A percentile compares a stretch with the other conserved stretches of the same genome.
Evolutionary conservation across 2,888 invertebrate genomes (phyloP).

Genomic region (Tetranychus piercei): DNA sequence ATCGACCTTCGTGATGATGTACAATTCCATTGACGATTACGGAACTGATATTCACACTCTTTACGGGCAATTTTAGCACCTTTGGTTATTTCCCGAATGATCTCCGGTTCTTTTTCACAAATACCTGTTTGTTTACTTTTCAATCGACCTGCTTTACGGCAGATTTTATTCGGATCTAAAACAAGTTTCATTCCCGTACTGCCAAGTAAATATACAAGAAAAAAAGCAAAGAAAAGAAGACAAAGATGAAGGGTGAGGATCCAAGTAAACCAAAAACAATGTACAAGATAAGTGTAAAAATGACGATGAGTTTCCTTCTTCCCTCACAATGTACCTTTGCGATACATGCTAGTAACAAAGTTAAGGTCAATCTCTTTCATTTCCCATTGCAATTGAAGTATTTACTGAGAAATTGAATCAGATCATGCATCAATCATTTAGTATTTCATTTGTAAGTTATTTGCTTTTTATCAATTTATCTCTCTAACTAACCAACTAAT

Average conservation of each 20-base stretch:
- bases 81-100: constrained; percentile 47
- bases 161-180: constrained; percentile 69
- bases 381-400: neutral
- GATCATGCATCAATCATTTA: neutral
- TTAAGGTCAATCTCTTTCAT: neutral
- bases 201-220: constrained; percentile 26
- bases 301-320: constrained; percentile 6
- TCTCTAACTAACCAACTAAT: too few species aligned
- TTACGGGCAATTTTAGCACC: constrained; percentile 63
- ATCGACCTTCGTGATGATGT: constrained; percentile 59
- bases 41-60: constrained; percentile 72
- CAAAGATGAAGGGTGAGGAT: neutral
- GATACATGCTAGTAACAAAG: neutral
- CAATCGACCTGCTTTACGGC: constrained; percentile 60
- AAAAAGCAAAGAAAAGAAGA: neutral
- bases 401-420: neutral
- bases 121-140: constrained; percentile 44
- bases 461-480: too few species aligned
- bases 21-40: constrained; percentile 70
- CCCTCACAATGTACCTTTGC: neutral
- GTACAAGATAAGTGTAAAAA: neutral
- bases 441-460: neutral
- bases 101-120: constrained; percentile 60
- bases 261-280: neutral
- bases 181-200: constrained; percentile 51